Evolutionary conservation across 2,113 vertebrate genomes (phyloP).

Genomic region (Hippocampus guttulatus): DNA sequence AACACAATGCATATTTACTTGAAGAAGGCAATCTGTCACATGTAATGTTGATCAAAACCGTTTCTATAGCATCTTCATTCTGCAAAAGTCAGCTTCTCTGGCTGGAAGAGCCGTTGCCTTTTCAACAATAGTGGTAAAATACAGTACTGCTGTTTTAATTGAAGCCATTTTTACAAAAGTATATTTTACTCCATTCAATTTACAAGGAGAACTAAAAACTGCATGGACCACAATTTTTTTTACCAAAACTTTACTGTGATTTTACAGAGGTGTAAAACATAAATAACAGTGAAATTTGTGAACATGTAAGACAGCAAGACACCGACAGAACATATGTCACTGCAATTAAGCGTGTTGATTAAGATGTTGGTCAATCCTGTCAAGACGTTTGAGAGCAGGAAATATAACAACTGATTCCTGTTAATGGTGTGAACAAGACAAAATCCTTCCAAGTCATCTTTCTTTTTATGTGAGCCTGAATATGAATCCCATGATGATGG

Average conservation of each 20-base stretch:
- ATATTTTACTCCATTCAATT: background rate
- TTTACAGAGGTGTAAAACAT: conserved; percentile 76
- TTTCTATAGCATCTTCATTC: too few relatives aligned
- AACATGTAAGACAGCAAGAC: conserved; percentile 86
- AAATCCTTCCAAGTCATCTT: conserved; percentile 2
- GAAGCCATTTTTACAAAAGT: background rate
- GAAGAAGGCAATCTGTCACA: too few relatives aligned
- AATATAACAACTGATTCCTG: conserved; percentile 88
- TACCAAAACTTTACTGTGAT: conserved; percentile 87
- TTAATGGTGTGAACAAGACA: conserved; percentile 88
- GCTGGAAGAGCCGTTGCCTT: too few relatives aligned
- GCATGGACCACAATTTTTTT: conserved; percentile 9
- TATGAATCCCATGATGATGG: conserved; percentile 78
- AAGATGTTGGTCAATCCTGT: conserved; percentile 84
- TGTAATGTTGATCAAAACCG: too few relatives aligned
- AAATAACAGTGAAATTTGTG: conserved; percentile 75
- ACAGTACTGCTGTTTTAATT: too few relatives aligned
- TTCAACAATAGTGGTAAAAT: too few relatives aligned
- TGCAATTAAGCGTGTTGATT: conserved; percentile 81
- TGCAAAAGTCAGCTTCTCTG: too few relatives aligned
- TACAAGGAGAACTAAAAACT: background rate
- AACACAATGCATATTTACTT: too few relatives aligned
- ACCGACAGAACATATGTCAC: conserved; percentile 64
- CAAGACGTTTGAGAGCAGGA: conserved; percentile 85
- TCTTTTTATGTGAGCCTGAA: conserved; percentile 15